phyloP scores from a whole-genome alignment of 2,888 invertebrate species.

The Drosophila kokeensis region DNA sequence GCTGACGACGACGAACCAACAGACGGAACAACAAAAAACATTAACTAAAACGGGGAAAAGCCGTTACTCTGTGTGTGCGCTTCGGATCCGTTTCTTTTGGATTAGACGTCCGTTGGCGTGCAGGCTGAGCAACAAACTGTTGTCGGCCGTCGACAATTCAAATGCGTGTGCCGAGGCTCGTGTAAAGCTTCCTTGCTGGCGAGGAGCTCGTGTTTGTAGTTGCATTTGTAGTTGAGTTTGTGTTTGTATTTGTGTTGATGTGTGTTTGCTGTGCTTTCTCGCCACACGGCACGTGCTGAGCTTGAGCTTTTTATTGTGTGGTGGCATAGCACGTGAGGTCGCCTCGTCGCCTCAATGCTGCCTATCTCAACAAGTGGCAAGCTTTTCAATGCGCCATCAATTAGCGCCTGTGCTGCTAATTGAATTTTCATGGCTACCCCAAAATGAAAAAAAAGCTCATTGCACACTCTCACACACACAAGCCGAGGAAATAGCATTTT shows the following conservation, averaged over 20 bases:
- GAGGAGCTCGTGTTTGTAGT: constrained; percentile 30
- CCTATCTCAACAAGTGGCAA: constrained; percentile 75
- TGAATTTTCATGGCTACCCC: constrained; percentile 69
- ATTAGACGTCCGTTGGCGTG: constrained; percentile 74
- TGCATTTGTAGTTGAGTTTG: constrained; percentile 14
- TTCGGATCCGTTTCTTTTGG: constrained; percentile 13
- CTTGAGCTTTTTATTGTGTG: constrained; percentile 50
- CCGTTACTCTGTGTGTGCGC: constrained; percentile 27
- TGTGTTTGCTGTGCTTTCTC: constrained; percentile 39
- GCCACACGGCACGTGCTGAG: constrained; percentile 43
- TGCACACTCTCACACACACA: background rate
- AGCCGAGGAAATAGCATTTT: constrained; percentile 10
- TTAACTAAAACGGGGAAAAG: constrained; percentile 37
- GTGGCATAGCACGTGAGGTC: constrained; percentile 46
- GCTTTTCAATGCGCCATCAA: constrained; percentile 70
- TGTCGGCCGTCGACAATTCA: constrained; percentile 68
- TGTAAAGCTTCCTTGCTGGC: constrained; percentile 40
- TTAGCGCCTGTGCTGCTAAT: constrained; percentile 65
- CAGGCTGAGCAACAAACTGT: constrained; percentile 85
- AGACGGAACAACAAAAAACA: constrained; percentile 20
- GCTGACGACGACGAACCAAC: constrained; percentile 26
- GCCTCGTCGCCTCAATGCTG: constrained; percentile 19
- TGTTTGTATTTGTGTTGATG: background rate
- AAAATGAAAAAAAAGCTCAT: constrained; percentile 38
- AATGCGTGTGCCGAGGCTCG: constrained; percentile 39